Evolutionary conservation across 2,113 vertebrate genomes (phyloP).

Genomic region (Etia nguti): DNA sequence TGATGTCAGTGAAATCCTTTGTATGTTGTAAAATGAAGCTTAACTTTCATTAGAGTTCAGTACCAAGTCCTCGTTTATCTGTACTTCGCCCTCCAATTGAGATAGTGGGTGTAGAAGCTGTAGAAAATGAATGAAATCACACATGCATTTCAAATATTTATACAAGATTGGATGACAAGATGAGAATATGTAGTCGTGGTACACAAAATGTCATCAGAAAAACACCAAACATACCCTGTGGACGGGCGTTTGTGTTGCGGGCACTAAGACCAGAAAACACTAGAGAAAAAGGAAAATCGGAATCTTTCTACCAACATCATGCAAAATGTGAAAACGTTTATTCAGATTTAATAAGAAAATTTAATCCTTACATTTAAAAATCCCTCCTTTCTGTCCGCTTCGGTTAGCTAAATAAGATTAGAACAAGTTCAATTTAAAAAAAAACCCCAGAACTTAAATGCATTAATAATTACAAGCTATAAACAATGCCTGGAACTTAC

Average conservation of each 20-base stretch:
- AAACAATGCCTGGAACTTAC: constrained; percentile 27
- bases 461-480: background rate
- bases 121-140: background rate
- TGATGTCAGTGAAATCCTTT: background rate
- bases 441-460: background rate
- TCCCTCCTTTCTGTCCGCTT: constrained; percentile 14
- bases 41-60: background rate
- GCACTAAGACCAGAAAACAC: constrained; percentile 61
- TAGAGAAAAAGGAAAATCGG: background rate
- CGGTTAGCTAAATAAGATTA: constrained; percentile 16
- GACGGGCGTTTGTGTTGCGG: constrained; percentile 37
- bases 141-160: background rate
- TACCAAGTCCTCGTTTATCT: constrained; percentile 53
- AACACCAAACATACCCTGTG: constrained; percentile 9
- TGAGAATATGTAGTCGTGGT: background rate
- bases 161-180: background rate
- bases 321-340: background rate
- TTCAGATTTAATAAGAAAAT: background rate
- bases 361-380: constrained; percentile 66
- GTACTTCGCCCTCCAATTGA: constrained; percentile 37
- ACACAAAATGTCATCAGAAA: background rate
- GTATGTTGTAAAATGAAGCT: background rate
- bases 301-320: background rate
- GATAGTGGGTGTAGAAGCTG: constrained; percentile 33
- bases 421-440: background rate